A percentile compares a stretch with the other conserved stretches of the same genome.
Evolutionary conservation across 2,888 invertebrate species (phyloP).

Genomic region (Lepidochrysops patricia): DNA sequence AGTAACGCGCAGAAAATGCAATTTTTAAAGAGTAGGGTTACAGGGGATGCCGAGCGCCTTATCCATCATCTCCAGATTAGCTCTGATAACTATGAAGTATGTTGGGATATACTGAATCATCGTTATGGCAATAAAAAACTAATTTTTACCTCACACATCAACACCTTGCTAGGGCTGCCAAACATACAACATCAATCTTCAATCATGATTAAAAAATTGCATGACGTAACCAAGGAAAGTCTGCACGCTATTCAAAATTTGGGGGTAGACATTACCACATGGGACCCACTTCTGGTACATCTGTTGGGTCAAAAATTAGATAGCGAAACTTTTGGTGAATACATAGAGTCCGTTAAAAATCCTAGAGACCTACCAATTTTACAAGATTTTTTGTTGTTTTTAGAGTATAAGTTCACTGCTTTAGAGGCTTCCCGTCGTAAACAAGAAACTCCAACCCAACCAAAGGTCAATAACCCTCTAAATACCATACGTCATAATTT

Average conservation of each 20-base stretch:
- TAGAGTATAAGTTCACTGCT: no score
- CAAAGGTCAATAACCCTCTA: no score
- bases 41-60: constrained; percentile 17
- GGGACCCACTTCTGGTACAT: background rate
- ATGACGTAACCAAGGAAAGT: background rate
- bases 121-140: constrained; percentile 21
- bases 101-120: constrained; percentile 24
- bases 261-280: background rate
- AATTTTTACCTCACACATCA: constrained; percentile 17
- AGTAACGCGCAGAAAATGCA: background rate
- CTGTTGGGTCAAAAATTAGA: no score
- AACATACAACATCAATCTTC: background rate
- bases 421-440: background rate
- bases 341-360: background rate
- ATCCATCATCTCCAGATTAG: constrained; percentile 19
- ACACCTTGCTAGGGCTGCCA: background rate
- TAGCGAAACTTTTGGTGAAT: no score
- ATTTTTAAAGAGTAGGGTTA: constrained; percentile 18
- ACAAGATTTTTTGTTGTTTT: background rate
- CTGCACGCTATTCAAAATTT: background rate
- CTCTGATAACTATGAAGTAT: constrained; percentile 10
- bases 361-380: background rate
- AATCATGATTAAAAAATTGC: background rate
- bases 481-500: no score
- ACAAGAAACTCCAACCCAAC: background rate